phyloP scores from a whole-genome alignment of 2,888 invertebrate species.

The Sthenelais limicola region DNA sequence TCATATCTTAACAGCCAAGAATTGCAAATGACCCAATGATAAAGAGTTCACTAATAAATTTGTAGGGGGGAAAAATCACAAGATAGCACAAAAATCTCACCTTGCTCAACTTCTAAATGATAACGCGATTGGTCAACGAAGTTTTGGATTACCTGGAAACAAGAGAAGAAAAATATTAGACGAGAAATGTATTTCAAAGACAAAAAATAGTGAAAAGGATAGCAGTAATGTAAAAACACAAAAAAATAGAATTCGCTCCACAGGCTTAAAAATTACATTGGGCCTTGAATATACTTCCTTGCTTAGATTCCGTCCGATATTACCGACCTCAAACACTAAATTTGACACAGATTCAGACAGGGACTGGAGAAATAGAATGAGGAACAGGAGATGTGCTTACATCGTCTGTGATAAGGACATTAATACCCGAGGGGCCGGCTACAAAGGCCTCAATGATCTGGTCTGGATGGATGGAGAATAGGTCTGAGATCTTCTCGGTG shows the following conservation, averaged over 20 bases:
- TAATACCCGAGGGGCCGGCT: slow-evolving; percentile 87
- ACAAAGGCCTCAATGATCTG: slow-evolving; percentile 79
- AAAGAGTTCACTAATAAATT: background rate
- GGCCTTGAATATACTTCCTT: background rate
- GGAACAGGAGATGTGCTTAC: slow-evolving; percentile 70
- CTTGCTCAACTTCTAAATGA: slow-evolving; percentile 45
- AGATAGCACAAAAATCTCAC: slow-evolving; percentile 30
- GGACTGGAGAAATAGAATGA: background rate
- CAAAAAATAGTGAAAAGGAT: background rate
- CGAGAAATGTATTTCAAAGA: background rate
- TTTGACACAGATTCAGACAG: background rate
- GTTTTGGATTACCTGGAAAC: slow-evolving; percentile 68
- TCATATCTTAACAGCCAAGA: no score
- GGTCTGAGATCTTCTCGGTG: slow-evolving; percentile 77
- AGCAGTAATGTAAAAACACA: background rate
- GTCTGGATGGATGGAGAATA: slow-evolving; percentile 75
- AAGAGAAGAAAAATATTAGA: slow-evolving; percentile 3
- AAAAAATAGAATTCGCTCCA: background rate
- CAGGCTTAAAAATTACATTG: background rate
- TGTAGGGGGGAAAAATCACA: background rate
- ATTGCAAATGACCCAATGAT: no score
- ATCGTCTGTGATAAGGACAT: slow-evolving; percentile 88
- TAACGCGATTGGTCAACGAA: slow-evolving; percentile 48
- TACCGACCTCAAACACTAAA: no score
- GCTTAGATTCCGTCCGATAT: no score